Evolutionary conservation across 1,140 invertebrate species (phyloP).

Genomic region (Nixonia krombeini): DNA sequence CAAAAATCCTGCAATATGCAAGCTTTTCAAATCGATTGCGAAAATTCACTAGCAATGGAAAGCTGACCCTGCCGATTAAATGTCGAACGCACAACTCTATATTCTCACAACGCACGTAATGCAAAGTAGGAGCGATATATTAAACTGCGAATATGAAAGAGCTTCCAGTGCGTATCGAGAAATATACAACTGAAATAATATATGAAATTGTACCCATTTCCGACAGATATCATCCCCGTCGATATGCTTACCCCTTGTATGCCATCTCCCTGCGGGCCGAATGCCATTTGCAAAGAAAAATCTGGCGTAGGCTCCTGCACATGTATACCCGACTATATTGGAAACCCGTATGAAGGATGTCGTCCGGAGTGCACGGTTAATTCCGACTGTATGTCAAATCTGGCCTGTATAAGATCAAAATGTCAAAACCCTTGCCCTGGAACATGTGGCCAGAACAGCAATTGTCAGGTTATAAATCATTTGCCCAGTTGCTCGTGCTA

Average conservation of each 20-base stretch:
- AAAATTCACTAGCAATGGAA: no score
- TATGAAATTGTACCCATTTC: constrained; percentile 24
- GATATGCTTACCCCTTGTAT: constrained; percentile 59
- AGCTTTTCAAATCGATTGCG: not conserved
- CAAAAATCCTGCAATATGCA: not conserved
- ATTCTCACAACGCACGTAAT: constrained; percentile 13
- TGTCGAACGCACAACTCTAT: not conserved
- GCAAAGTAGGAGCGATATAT: constrained; percentile 8
- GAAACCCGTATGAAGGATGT: constrained; percentile 70
- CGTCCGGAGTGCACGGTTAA: constrained; percentile 70
- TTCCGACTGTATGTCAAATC: constrained; percentile 69
- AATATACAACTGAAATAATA: no score
- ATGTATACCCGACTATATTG: constrained; percentile 69
- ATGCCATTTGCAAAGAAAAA: constrained; percentile 65
- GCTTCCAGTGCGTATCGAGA: no score
- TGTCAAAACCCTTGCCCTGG: constrained; percentile 73
- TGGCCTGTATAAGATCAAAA: constrained; percentile 71
- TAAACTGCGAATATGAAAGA: not conserved
- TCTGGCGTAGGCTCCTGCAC: constrained; percentile 66
- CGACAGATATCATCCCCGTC: constrained; percentile 25
- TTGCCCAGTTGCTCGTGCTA: constrained; percentile 71
- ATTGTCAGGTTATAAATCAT: constrained; percentile 72
- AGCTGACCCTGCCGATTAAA: not conserved
- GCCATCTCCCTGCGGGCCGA: constrained; percentile 68
- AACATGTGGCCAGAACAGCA: constrained; percentile 72